phyloP scores from a whole-genome alignment of 2,888 invertebrate genomes.

The Sphaerophoria taeniata region DNA sequence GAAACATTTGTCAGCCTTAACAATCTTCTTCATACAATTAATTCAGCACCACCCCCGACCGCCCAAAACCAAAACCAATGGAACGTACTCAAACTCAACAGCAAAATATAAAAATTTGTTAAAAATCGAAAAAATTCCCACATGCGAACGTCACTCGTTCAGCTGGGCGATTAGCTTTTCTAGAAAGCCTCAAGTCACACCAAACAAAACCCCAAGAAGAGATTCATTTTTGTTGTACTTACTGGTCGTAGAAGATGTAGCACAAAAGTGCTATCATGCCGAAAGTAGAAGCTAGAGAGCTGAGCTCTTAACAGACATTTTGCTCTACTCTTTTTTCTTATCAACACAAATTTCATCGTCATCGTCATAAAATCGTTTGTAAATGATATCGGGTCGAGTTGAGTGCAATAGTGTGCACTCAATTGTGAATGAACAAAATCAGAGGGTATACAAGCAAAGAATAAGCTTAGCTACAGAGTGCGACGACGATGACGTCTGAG shows the following conservation, averaged over 20 bases:
- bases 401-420: slow-evolving; percentile 23
- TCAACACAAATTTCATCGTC: slow-evolving; percentile 3
- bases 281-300: neutral
- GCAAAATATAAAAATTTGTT: neutral
- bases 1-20: neutral
- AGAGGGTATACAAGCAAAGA: neutral
- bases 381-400: neutral
- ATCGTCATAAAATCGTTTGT: neutral
- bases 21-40: neutral
- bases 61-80: neutral
- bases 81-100: neutral
- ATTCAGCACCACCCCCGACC: neutral
- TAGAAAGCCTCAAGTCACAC: neutral
- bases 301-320: neutral
- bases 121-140: slow-evolving; percentile 43
- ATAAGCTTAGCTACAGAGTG: neutral
- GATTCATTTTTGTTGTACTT: neutral
- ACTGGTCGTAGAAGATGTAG: neutral
- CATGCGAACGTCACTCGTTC: slow-evolving; percentile 60
- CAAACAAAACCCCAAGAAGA: neutral
- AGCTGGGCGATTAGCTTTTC: slow-evolving; percentile 27
- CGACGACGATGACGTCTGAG: neutral
- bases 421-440: slow-evolving; percentile 4
- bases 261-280: neutral
- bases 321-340: slow-evolving; percentile 6